These are phyloP conservation scores for Hipposideros armiger DNA, from an alignment of 2,113 vertebrate genomes.

Conservation along the genomic window DNA sequence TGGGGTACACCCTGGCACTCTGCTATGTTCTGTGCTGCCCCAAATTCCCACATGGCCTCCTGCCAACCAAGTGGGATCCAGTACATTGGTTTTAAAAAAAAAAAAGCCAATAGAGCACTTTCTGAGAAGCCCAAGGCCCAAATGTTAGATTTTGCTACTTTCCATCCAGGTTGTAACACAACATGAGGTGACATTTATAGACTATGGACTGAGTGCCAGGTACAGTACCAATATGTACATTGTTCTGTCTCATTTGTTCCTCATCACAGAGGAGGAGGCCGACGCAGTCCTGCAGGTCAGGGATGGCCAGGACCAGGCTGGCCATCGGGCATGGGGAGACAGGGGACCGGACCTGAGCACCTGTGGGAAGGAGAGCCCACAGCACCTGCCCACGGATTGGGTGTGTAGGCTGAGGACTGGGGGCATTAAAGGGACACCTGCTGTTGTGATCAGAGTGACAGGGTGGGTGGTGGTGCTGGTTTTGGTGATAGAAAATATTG, in stretches of 20 bases:
- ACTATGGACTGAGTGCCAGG: rapidly evolving
- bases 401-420: rapidly evolving
- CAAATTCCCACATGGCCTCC: neutral
- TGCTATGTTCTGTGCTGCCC: neutral
- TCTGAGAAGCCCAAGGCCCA: neutral
- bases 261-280: rapidly evolving
- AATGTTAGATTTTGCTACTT: neutral
- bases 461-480: rapidly evolving
- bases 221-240: rapidly evolving
- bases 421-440: neutral
- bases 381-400: neutral
- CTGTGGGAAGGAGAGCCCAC: neutral
- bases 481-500: neutral
- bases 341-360: rapidly evolving
- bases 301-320: neutral
- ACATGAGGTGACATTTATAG: neutral
- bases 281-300: rapidly evolving
- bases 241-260: neutral
- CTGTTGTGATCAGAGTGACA: rapidly evolving
- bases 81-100: neutral
- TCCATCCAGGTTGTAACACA: neutral
- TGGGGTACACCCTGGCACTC: neutral
- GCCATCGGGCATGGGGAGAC: rapidly evolving
- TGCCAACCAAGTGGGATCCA: slow-evolving; percentile 32
- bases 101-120: neutral